These are phyloP conservation scores for Propithecus perrieri DNA, from an alignment of 2,797 vertebrate genomes.

Conservation along the genomic window DNA sequence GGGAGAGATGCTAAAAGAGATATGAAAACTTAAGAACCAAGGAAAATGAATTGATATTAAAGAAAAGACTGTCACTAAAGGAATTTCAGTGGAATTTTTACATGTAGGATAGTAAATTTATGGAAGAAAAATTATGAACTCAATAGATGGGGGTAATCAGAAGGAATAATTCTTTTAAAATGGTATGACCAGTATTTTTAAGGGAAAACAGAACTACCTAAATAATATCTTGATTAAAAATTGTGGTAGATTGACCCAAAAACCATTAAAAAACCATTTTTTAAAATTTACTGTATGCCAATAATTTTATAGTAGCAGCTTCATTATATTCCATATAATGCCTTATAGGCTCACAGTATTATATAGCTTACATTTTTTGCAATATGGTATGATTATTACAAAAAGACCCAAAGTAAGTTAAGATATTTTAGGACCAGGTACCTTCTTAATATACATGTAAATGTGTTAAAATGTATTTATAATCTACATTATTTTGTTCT, in stretches of 20 bases:
- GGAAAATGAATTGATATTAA: constrained; percentile 72
- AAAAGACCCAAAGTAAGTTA: constrained; percentile 56
- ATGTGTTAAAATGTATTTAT: constrained; percentile 36
- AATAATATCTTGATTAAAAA: constrained; percentile 69
- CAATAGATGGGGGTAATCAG: constrained; percentile 49
- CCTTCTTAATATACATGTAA: constrained; percentile 51
- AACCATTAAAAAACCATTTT: constrained; percentile 60
- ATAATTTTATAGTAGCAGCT: constrained; percentile 74
- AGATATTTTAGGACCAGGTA: constrained; percentile 67
- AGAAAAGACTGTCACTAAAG: constrained; percentile 76
- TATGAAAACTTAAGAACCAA: constrained; percentile 77
- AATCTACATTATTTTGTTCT: constrained; percentile 48
- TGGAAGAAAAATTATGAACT: constrained; percentile 68
- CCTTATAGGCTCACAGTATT: constrained; percentile 65
- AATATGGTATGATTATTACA: constrained; percentile 53
- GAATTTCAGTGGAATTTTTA: constrained; percentile 75
- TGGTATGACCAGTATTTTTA: constrained; percentile 53
- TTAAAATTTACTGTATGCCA: constrained; percentile 71
- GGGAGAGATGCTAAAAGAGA: constrained; percentile 70
- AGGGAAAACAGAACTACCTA: constrained; percentile 68
- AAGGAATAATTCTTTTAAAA: constrained; percentile 53
- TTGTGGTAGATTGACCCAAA: constrained; percentile 74
- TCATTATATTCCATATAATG: constrained; percentile 71
- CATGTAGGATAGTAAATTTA: constrained; percentile 56
- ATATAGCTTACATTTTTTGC: constrained; percentile 53